A percentile compares a stretch with the other conserved stretches of the same genome.
phyloP scores from a whole-genome alignment of 2,888 invertebrate species.

The Colostygia pectinataria region DNA sequence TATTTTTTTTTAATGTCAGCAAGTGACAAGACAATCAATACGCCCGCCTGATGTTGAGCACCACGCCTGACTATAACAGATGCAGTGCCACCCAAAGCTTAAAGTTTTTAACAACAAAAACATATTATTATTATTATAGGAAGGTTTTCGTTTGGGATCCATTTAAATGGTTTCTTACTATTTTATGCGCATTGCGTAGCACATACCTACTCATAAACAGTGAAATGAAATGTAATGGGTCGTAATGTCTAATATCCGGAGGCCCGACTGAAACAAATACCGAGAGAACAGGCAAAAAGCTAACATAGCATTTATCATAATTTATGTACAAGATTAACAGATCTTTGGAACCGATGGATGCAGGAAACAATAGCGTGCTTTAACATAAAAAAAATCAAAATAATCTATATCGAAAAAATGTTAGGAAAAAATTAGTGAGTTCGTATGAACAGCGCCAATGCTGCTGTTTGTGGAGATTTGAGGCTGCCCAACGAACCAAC shows the following conservation, averaged over 20 bases:
- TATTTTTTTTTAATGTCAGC: no score
- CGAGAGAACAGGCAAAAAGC: constrained; percentile 27
- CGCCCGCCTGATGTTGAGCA: no score
- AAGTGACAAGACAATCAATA: no score
- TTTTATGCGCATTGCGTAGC: constrained; percentile 28
- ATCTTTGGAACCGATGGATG: constrained; percentile 19
- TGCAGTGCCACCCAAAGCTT: no score
- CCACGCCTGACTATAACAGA: no score
- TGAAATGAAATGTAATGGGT: constrained; percentile 34
- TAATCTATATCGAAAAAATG: no score
- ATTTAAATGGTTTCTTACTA: constrained; percentile 29
- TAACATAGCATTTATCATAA: constrained; percentile 38
- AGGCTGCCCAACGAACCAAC: no score
- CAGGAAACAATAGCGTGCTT: constrained; percentile 19
- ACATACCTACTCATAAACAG: constrained; percentile 29
- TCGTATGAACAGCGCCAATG: no score
- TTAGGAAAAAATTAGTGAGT: no score
- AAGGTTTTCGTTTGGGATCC: constrained; percentile 7
- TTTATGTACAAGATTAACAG: constrained; percentile 34
- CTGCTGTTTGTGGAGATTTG: no score
- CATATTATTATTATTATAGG: no score
- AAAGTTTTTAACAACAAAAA: no score
- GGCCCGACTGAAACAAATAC: constrained; percentile 33
- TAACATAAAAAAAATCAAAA: background rate
- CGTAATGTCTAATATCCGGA: constrained; percentile 36